Evolutionary conservation across 2,797 vertebrate species (phyloP).

Genomic region (Hippocampus kuda): DNA sequence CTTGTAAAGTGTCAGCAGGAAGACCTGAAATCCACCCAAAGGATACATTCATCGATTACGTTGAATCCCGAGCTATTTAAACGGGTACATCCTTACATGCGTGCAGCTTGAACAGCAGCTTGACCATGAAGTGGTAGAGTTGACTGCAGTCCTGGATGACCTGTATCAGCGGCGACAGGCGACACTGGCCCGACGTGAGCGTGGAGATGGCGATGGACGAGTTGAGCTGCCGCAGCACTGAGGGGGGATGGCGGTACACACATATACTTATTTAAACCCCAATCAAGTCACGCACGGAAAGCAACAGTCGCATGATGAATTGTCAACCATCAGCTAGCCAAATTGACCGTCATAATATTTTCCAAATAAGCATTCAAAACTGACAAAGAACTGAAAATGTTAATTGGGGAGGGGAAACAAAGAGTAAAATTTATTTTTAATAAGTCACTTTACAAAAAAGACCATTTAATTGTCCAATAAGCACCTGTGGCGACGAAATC

Average conservation of each 20-base stretch:
- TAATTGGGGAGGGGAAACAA: no score
- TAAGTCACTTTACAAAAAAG: no score
- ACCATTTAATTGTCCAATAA: no score
- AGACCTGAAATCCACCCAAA: conserved; percentile 69
- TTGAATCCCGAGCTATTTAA: background rate
- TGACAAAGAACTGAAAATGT: no score
- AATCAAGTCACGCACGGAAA: background rate
- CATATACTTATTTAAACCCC: background rate
- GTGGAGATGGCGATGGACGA: conserved; percentile 89
- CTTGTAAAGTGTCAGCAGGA: conserved; percentile 85
- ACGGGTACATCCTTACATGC: conserved; percentile 74
- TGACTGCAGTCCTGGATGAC: conserved; percentile 95
- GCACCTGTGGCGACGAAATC: no score
- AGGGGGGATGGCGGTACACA: conserved; percentile 7
- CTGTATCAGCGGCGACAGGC: conserved; percentile 91
- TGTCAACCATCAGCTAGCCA: background rate
- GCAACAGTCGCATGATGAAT: background rate
- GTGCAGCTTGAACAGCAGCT: conserved; percentile 93
- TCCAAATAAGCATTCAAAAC: no score
- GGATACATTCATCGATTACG: background rate
- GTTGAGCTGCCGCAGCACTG: conserved; percentile 85
- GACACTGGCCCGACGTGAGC: conserved; percentile 89
- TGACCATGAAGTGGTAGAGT: conserved; percentile 94
- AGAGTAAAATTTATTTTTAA: no score
- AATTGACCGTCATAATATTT: no score